Conservation (phyloP, 1,140 invertebrate genomes). For the Procambarus virginalis region DNA sequence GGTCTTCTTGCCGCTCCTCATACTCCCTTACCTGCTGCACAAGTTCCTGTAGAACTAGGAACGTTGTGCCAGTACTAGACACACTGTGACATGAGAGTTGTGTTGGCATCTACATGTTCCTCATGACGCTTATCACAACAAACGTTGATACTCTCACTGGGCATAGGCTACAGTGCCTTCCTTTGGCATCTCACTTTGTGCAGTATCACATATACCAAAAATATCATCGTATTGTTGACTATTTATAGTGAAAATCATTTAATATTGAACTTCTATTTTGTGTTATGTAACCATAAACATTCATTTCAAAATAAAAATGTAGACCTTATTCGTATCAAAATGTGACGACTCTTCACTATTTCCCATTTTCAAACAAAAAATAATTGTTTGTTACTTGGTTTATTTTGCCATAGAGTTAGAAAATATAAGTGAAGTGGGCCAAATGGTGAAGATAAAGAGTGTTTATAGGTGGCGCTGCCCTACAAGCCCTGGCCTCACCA, state of each 20-base stretch:
- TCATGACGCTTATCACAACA: constrained; percentile 8
- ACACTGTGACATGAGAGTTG: background rate
- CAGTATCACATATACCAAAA: background rate
- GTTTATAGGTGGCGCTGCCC: background rate
- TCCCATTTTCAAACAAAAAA: background rate
- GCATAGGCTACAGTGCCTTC: constrained; percentile 6
- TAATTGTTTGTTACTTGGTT: background rate
- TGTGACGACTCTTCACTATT: background rate
- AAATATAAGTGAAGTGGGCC: background rate
- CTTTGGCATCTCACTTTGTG: background rate
- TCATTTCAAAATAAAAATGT: background rate
- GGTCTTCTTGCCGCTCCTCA: constrained; percentile 37
- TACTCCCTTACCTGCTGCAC: constrained; percentile 42
- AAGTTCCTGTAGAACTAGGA: constrained; percentile 54
- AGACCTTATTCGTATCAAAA: background rate
- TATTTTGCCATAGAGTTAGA: background rate
- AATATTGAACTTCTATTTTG: background rate
- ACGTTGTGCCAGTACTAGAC: constrained; percentile 15
- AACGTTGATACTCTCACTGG: background rate
- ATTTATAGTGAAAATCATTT: background rate
- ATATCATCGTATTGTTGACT: background rate
- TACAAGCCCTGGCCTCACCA: background rate
- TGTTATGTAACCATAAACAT: background rate
- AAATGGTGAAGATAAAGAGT: background rate
- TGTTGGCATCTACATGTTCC: constrained; percentile 12